Evolutionary conservation across 2,888 invertebrate genomes (phyloP), one percentile per base, ranked within the genome.

Genomic region (Hemithea aestivaria): DNA sequence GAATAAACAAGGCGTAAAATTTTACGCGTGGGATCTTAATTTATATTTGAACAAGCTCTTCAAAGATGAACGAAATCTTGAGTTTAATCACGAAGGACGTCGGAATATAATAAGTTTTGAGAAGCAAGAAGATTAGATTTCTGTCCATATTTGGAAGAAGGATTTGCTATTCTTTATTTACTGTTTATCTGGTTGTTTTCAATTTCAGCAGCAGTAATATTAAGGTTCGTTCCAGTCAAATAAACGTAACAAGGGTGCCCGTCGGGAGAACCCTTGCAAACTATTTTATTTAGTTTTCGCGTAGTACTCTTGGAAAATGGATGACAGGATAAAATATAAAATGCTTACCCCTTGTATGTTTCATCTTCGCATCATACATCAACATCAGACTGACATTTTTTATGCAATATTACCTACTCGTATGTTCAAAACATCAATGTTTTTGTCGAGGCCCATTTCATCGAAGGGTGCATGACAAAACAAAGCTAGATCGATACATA

Each of bases 271-370:
- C 71, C 70, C 66, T 64, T 65, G 62, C 61, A 62, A 73, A 73
- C 66, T 70, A 67, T 72, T 74, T 73, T 69, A 71, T 71, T 68
- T 65, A 58, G 57, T 63, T 69, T 70, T 55, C 55, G 49, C 39
- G 41, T 51, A 20, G 35, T 11, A 48, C 36, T 51, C 45, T 47
- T 48, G 35, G 37, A 36, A 41, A 51, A 52, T 45, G 39, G 46
- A 50, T 36, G 35, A 28, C 27, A 27, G 35, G 12, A 43, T 23
- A 43, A 43, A 46, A 40, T 35, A 50, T 46, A 46, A 16, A 5
- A 16, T 16, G 16, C 23, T 32, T 27, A 9, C 24, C 16, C 16
- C 16, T 16, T 16, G n/a, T 16, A 16, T 16, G 16, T 16, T 16
- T 16, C 16, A 16, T 16, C 12, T 23, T 23, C n/a, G 1, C 11